Percentiles rank a stretch among this genome's conserved stretches.
Conservation (phyloP, 2,888 invertebrate species). For the Salticus scenicus region DNA sequence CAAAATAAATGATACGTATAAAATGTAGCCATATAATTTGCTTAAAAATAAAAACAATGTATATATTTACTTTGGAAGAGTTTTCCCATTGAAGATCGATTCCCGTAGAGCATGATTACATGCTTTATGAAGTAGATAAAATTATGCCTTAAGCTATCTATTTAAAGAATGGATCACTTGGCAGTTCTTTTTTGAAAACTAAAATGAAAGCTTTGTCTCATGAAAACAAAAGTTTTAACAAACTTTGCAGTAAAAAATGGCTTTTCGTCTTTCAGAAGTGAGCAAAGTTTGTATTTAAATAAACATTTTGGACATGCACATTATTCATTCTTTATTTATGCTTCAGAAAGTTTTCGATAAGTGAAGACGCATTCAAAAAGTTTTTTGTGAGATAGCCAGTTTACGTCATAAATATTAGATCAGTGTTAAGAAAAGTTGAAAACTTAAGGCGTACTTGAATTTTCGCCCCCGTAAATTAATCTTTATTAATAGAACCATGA, state of each 20-base stretch:
- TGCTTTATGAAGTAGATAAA: not conserved
- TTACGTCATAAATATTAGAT: slow-evolving; percentile 8
- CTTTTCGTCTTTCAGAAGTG: not conserved
- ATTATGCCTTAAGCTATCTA: not conserved
- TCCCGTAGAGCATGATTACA: not conserved
- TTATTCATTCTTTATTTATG: slow-evolving; percentile 11
- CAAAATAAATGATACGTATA: no score
- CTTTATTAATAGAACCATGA: no score
- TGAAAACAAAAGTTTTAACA: not conserved
- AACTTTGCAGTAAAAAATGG: not conserved
- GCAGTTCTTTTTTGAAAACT: not conserved
- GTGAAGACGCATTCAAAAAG: not conserved
- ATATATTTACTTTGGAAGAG: no score
- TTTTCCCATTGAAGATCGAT: not conserved
- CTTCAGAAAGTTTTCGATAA: not conserved
- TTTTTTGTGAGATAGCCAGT: not conserved
- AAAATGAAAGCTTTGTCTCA: not conserved
- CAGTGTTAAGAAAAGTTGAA: not conserved
- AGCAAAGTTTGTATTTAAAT: slow-evolving; percentile 9
- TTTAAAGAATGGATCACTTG: not conserved
- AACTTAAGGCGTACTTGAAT: no score
- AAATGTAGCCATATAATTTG: no score
- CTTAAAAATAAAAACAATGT: no score
- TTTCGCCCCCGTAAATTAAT: no score
- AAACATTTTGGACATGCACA: slow-evolving; percentile 11